Evolutionary conservation across 1,140 invertebrate species (phyloP).

Genomic region (Manduca sexta): DNA sequence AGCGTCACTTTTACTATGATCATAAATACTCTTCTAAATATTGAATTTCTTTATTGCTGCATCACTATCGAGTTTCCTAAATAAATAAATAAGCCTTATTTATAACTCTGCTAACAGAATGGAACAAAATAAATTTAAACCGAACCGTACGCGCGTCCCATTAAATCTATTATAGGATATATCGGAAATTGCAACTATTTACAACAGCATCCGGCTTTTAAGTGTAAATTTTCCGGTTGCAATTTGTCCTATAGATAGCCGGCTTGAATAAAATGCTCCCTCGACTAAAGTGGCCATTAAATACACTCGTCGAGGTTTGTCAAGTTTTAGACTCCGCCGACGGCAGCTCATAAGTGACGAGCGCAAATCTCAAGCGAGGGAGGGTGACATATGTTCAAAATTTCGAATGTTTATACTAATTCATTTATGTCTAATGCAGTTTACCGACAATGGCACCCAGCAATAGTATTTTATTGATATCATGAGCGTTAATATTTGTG

Average conservation of each 20-base stretch:
- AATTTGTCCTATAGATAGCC: slow-evolving; percentile 43
- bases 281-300: slow-evolving; percentile 31
- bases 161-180: slow-evolving; percentile 48
- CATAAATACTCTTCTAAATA: too few relatives aligned
- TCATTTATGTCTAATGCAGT: too few relatives aligned
- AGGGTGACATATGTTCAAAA: background rate
- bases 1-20: background rate
- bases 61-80: too few relatives aligned
- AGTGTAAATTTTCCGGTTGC: slow-evolving; percentile 68
- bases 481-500: too few relatives aligned
- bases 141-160: slow-evolving; percentile 37
- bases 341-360: background rate
- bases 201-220: slow-evolving; percentile 65
- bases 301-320: slow-evolving; percentile 19
- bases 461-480: too few relatives aligned
- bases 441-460: too few relatives aligned
- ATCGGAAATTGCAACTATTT: slow-evolving; percentile 69
- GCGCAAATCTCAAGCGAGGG: too few relatives aligned
- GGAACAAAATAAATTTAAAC: background rate
- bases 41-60: too few relatives aligned
- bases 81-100: too few relatives aligned
- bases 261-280: slow-evolving; percentile 24
- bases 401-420: background rate
- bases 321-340: slow-evolving; percentile 1
- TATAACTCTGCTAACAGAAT: too few relatives aligned